A percentile compares a stretch with the other conserved stretches of the same genome.
These are phyloP conservation scores for Caranx ignobilis DNA, from an alignment of 2,113 vertebrate genomes.

Conservation along the genomic window DNA sequence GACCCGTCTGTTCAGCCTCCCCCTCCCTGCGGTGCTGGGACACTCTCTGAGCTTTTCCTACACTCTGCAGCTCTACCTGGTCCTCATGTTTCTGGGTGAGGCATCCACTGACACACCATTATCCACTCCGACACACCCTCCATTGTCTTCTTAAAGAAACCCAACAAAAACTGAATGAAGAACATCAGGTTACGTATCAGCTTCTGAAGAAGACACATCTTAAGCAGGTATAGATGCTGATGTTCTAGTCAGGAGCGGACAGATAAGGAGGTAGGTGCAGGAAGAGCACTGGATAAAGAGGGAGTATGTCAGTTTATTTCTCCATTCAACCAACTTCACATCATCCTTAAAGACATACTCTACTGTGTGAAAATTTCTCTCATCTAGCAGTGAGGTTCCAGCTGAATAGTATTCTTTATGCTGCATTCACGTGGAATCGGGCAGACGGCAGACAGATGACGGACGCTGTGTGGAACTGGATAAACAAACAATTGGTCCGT, in stretches of 20 bases:
- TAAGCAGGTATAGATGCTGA: no score
- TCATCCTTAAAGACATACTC: neutral
- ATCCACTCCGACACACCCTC: neutral
- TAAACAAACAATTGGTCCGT: no score
- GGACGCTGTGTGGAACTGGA: no score
- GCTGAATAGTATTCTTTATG: no score
- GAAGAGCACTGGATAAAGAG: no score
- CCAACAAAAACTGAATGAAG: neutral
- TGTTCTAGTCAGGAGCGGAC: neutral
- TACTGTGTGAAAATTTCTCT: no score
- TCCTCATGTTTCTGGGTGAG: slow-evolving; percentile 93
- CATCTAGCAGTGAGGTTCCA: no score
- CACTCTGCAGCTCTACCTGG: slow-evolving; percentile 90
- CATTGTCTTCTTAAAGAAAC: neutral
- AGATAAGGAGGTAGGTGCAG: no score
- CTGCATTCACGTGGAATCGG: no score
- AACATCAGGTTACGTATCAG: neutral
- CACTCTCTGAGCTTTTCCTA: slow-evolving; percentile 91
- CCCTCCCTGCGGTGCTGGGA: slow-evolving; percentile 86
- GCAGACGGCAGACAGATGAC: no score
- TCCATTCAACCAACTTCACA: neutral
- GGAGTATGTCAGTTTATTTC: neutral
- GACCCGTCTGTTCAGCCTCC: slow-evolving; percentile 89
- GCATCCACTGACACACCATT: neutral
- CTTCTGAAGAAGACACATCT: no score